Percentiles rank a stretch among this genome's conserved stretches.
phyloP scores from a whole-genome alignment of 2,113 vertebrate species.

The Macquaria ambigua region DNA sequence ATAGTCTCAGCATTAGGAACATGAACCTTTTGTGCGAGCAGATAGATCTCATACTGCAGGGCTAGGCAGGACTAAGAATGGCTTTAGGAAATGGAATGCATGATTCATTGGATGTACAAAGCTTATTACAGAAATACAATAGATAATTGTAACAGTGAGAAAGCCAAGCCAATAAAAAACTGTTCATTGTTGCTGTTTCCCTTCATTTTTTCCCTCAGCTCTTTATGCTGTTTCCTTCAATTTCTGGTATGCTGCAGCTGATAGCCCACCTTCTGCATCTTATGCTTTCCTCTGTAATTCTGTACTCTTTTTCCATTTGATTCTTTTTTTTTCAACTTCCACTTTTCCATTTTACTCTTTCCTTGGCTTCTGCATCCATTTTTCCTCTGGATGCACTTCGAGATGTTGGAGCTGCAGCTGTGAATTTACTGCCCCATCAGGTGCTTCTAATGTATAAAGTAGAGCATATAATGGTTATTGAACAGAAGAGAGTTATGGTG shows the following conservation, averaged over 20 bases:
- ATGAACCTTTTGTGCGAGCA: conserved; percentile 75
- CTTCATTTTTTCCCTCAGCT: conserved; percentile 17
- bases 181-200: conserved; percentile 15
- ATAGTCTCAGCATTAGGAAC: conserved; percentile 70
- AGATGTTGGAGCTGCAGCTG: conserved; percentile 71
- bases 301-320: conserved; percentile 19
- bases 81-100: conserved; percentile 62
- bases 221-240: conserved; percentile 26
- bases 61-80: conserved; percentile 57
- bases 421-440: conserved; percentile 85
- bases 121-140: conserved; percentile 73
- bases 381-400: conserved; percentile 66
- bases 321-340: conserved; percentile 34
- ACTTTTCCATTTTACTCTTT: conserved; percentile 51
- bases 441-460: conserved; percentile 84
- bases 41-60: conserved; percentile 71
- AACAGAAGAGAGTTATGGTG: conserved; percentile 82
- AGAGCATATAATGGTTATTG: conserved; percentile 86
- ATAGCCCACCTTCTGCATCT: conserved; percentile 38
- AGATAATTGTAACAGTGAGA: conserved; percentile 61
- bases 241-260: conserved; percentile 9
- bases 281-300: conserved; percentile 16
- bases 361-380: conserved; percentile 44
- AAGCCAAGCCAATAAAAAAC: conserved; percentile 49
- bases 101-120: conserved; percentile 61